A percentile compares a stretch with the other conserved stretches of the same genome.
phyloP scores from a whole-genome alignment of 1,140 invertebrate species.

The Drosophila burlai region DNA sequence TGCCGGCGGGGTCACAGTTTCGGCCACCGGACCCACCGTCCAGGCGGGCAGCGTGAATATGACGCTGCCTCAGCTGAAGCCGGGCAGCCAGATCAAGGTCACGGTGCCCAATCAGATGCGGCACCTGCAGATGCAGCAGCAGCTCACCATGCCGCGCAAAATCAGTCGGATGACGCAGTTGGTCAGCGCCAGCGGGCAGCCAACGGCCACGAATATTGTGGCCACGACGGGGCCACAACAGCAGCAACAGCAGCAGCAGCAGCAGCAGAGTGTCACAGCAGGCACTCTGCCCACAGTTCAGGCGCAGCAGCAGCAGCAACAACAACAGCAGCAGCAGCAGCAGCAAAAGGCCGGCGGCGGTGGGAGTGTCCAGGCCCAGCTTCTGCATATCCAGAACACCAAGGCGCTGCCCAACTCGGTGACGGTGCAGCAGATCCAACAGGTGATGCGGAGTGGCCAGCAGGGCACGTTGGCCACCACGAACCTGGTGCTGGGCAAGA shows the following conservation, averaged over 20 bases:
- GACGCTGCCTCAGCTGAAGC: slow-evolving; percentile 81
- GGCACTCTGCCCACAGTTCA: slow-evolving; percentile 43
- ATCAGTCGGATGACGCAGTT: slow-evolving; percentile 88
- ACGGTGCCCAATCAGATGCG: slow-evolving; percentile 88
- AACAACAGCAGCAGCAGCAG: slow-evolving; percentile 49
- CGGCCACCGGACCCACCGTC: slow-evolving; percentile 85
- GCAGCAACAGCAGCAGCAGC: slow-evolving; percentile 35
- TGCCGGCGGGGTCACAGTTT: slow-evolving; percentile 70
- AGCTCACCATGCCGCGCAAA: slow-evolving; percentile 88
- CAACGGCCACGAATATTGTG: slow-evolving; percentile 67
- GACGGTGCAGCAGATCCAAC: slow-evolving; percentile 92
- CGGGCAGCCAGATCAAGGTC: slow-evolving; percentile 86
- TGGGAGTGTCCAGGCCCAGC: slow-evolving; percentile 74
- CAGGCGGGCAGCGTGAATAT: slow-evolving; percentile 84
- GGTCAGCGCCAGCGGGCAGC: slow-evolving; percentile 84
- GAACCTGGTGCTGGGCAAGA: slow-evolving; percentile 80
- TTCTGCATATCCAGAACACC: slow-evolving; percentile 82
- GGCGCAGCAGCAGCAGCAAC: slow-evolving; percentile 34
- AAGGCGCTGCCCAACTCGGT: slow-evolving; percentile 89
- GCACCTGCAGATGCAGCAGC: slow-evolving; percentile 89
- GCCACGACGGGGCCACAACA: slow-evolving; percentile 38
- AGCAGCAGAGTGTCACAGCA: slow-evolving; percentile 78
- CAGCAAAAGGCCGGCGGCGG: slow-evolving; percentile 46
- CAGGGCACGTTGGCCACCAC: slow-evolving; percentile 64
- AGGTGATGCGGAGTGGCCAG: slow-evolving; percentile 89